phyloP scores from a whole-genome alignment of 2,797 vertebrate genomes.

The Amazona finschi region DNA sequence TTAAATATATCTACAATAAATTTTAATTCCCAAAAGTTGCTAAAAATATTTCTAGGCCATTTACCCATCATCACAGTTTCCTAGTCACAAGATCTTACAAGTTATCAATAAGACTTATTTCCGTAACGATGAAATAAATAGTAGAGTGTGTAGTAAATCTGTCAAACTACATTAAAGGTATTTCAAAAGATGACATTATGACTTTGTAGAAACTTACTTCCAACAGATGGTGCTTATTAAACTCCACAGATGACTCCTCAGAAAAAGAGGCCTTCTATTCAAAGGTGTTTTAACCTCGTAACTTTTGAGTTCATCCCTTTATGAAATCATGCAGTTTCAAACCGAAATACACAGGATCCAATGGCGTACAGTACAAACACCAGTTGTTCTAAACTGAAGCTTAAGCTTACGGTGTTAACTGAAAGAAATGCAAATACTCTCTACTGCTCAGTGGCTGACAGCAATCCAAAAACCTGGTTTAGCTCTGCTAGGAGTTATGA shows the following conservation, averaged over 20 bases:
- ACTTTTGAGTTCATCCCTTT: not conserved
- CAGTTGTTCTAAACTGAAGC: not conserved
- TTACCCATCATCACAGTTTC: not conserved
- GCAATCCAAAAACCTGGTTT: not conserved
- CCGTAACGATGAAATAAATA: not conserved
- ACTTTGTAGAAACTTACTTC: not conserved
- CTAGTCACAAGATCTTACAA: not conserved
- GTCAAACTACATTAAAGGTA: not conserved
- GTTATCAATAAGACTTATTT: not conserved
- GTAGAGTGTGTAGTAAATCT: not conserved
- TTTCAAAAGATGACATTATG: not conserved
- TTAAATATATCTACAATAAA: not conserved
- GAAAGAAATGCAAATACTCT: not conserved
- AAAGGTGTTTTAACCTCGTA: not conserved
- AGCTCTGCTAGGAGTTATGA: not conserved
- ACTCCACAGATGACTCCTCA: not conserved
- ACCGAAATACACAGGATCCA: not conserved
- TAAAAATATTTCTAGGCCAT: not conserved
- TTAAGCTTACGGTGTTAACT: not conserved
- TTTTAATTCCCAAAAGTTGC: not conserved
- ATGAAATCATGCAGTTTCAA: not conserved
- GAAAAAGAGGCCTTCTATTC: not conserved
- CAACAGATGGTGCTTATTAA: not conserved
- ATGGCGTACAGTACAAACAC: rapidly evolving
- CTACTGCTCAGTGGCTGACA: not conserved